Evolutionary conservation across 2,888 invertebrate species (phyloP).

Genomic region (Crepidodera aurea): DNA sequence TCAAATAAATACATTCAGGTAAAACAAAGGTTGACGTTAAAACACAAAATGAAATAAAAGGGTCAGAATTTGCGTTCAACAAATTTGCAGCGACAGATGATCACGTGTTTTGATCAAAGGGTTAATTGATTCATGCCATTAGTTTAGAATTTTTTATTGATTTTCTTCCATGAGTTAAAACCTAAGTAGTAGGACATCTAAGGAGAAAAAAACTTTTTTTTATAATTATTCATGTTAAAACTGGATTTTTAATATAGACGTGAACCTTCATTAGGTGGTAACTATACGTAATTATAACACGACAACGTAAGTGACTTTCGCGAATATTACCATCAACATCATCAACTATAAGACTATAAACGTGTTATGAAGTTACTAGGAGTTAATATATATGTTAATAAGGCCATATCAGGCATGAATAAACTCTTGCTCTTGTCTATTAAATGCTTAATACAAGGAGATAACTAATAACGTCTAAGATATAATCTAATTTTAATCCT

Average conservation of each 20-base stretch:
- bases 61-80: neutral
- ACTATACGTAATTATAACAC: constrained; percentile 2
- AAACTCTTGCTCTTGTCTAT: constrained; percentile 32
- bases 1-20: constrained; percentile 23
- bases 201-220: too few species aligned
- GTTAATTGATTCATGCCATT: too few species aligned
- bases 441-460: constrained; percentile 20
- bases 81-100: neutral
- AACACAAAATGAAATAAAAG: neutral
- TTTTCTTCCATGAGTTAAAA: too few species aligned
- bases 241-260: constrained; percentile 6
- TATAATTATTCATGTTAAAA: too few species aligned
- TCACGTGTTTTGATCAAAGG: neutral
- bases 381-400: constrained; percentile 61
- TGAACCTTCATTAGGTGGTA: neutral
- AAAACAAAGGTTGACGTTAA: constrained; percentile 7
- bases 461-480: constrained; percentile 27
- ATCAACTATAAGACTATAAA: constrained; percentile 28
- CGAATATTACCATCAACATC: constrained; percentile 25
- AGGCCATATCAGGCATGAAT: constrained; percentile 54
- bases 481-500: constrained; percentile 23
- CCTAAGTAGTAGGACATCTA: too few species aligned
- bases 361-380: constrained; percentile 36
- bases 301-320: constrained; percentile 18
- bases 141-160: too few species aligned